phyloP scores from a whole-genome alignment of 2,113 vertebrate species.

The Dolichallabes microphthalmus region DNA sequence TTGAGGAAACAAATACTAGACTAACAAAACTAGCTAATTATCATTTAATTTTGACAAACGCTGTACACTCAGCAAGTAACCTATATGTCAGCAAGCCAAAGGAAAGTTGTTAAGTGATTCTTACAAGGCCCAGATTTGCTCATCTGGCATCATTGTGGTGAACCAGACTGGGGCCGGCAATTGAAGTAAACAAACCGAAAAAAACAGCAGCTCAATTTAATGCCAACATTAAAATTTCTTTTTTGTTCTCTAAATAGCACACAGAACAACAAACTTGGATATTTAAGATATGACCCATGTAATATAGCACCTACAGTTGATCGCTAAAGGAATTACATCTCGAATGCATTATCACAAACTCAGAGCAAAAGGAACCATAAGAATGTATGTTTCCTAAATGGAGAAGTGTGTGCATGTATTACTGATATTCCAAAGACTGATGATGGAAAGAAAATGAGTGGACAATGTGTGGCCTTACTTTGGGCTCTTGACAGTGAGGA shows the following conservation, averaged over 20 bases:
- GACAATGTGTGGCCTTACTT: constrained; percentile 99
- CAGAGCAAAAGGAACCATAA: constrained; percentile 81
- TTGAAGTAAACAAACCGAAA: constrained; percentile 68
- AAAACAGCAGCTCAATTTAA: constrained; percentile 90
- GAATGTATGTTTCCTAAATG: constrained; percentile 74
- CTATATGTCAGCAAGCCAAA: constrained; percentile 84
- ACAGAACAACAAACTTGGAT: constrained; percentile 97
- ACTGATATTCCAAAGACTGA: constrained; percentile 94
- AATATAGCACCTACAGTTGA: constrained; percentile 99
- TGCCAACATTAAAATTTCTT: constrained; percentile 88
- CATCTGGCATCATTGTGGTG: constrained; percentile 58
- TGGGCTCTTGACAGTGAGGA: constrained; percentile 99
- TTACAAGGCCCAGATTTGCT: constrained; percentile 67
- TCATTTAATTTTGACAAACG: constrained; percentile 99
- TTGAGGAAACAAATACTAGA: constrained; percentile 99
- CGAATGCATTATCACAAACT: constrained; percentile 74
- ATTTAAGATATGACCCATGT: constrained; percentile 99
- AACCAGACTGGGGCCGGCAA: constrained; percentile 72
- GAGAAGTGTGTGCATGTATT: constrained; percentile 77
- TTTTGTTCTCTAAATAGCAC: constrained; percentile 92
- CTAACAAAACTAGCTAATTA: constrained; percentile 99
- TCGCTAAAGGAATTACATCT: constrained; percentile 97
- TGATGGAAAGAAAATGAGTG: constrained; percentile 95
- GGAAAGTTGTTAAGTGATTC: constrained; percentile 89
- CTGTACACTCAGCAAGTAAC: constrained; percentile 97